Base-by-base conservation (phyloP, 2,888 invertebrate species). In the Xestia c-nigrum region DNA sequence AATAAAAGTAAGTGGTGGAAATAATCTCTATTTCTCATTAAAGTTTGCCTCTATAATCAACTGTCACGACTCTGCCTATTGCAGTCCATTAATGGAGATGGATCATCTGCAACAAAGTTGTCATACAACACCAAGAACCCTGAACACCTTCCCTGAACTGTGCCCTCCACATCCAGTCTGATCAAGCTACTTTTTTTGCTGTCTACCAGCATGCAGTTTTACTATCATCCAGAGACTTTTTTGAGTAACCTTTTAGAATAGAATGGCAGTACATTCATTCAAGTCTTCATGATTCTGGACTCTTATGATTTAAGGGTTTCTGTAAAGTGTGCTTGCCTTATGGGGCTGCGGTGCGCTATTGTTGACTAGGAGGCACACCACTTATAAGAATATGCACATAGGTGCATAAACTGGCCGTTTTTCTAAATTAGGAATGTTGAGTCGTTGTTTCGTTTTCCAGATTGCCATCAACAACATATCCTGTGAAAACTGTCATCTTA, bases 1-100 rank as follows among this genome's bases (percentile, higher is more conserved):
- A 99, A 98, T 92, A 98, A 98, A 97, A 99, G 99, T 99, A 97
- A 95, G 94, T 84, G 7, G 6, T 55, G 31, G 0, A 59, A 59
- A 5, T 52, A 16, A 43, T 64, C 3, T 14, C 3, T 40, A 24
- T 31, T n/a, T 24, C 16, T 57, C 24, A 57, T 57, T 57, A 57
- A 24, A 14, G 24, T 24, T 24, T 6, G n/a, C 16, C 3, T 57
- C 12, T 52, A 21, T n/a, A 55, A 14, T 24, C 14, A 57, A 14
- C 12, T 14, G 6, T 55, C 7, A 31, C 7, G 14, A 57, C 24
- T 2, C 14, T 19, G 19, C 59, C 16, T 31, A 9, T 59, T 59
- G 19, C 31, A 31, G 59, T 59, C 31, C 9, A 57, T 14, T 59
- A 31, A 16, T 59, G 31, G 31, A 7, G 7, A 59, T 19, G 16